Conservation (phyloP, 2,113 vertebrate species). For the Fukomys damarensis region DNA sequence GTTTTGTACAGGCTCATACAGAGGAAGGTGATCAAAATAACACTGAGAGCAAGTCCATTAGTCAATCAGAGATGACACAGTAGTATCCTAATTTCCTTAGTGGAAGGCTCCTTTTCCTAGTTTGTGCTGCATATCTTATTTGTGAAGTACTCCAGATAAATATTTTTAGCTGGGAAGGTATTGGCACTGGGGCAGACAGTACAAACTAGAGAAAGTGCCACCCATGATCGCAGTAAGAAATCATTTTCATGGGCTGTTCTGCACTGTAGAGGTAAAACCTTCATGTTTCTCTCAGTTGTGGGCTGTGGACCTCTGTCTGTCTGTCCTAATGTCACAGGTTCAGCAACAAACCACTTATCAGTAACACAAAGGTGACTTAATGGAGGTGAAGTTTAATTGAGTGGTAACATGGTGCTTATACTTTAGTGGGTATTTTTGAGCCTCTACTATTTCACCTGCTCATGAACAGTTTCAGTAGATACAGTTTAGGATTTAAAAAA, state of each 20-base stretch:
- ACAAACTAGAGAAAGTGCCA: not conserved
- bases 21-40: not conserved
- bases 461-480: not conserved
- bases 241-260: fast-evolving
- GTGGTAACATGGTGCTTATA: not conserved
- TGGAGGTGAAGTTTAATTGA: not conserved
- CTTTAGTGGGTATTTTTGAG: not conserved
- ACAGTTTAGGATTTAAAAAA: not conserved
- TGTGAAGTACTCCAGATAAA: not conserved
- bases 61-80: not conserved
- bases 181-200: not conserved
- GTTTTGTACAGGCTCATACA: not conserved
- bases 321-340: not conserved
- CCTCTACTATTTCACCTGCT: not conserved
- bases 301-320: not conserved
- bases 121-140: not conserved
- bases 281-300: not conserved
- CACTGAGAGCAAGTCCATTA: not conserved
- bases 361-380: not conserved
- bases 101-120: not conserved
- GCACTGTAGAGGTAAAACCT: not conserved
- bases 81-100: not conserved
- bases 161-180: not conserved
- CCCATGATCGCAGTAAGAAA: fast-evolving
- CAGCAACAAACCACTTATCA: not conserved